Evolutionary conservation across 2,888 invertebrate genomes (phyloP), one percentile per base, ranked within the genome.

Genomic region (Coelinius sp.): DNA sequence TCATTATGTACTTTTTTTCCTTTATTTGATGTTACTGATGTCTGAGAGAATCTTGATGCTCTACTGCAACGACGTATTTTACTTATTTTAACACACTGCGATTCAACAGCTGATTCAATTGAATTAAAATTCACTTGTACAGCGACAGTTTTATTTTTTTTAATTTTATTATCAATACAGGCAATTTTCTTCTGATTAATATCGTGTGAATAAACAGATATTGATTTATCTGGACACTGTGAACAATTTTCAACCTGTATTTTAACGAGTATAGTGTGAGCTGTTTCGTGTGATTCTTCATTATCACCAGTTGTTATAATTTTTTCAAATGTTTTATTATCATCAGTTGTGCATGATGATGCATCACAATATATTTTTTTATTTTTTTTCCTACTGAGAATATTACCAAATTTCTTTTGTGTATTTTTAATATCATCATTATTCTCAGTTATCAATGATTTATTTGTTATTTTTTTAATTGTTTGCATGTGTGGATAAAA

Each of bases 241-340:
- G 77, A 75, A 63, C 81, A 84, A 75, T 83, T 81, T 74, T 85
- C 85, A 4, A 84, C 81, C 69, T 84, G 80, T 22, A 83, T 84
- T 66, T 82, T 84, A 3, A 84, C 81, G 53, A 82, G 73, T 53
- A 77, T 77, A 31, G 78, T 73, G 25, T 78, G 78, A 24, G 75
- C 72, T 8, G 75, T 75, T 59, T 79, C 27, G 64, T 76, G 22
- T 77, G 10, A 12, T 27, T 62, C 59, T 35, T 68, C 46, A 17
- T 20, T 27, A 35, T 41, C 46, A 46, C 44, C 44, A 27, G 22
- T 24, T 49, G 64, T 64, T 25, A 64, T 52, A 8, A 41, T 64
- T 52, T 71, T 71, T 20, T 24, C 67, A 53, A 25, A 17, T 27
- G 17, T 38, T 25, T 68, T 71, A 63, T 72, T 63, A 24, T 64